Conservation (phyloP, 2,113 vertebrate species). For the Pteropus alecto region DNA sequence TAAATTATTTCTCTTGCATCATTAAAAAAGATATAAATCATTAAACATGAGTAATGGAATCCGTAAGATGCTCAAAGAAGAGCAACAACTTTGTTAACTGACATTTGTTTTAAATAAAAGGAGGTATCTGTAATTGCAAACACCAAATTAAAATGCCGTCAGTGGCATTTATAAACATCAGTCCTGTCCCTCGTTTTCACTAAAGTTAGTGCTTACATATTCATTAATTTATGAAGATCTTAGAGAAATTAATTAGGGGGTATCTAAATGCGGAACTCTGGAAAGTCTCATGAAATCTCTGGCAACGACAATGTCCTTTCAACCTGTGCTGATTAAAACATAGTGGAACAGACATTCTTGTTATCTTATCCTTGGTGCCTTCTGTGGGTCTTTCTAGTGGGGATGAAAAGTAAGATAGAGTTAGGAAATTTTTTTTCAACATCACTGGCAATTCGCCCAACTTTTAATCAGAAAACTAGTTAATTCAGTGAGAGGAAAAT, state of each 20-base stretch:
- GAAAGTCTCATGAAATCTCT: not conserved
- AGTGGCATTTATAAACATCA: slow-evolving; percentile 46
- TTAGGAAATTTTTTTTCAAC: not conserved
- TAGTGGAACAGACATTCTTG: not conserved
- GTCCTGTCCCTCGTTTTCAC: not conserved
- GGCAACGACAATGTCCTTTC: not conserved
- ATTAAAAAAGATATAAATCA: slow-evolving; percentile 66
- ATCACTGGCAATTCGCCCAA: not conserved
- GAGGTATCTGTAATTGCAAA: slow-evolving; percentile 58
- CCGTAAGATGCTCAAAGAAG: slow-evolving; percentile 25
- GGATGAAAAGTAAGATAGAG: not conserved
- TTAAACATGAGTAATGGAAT: slow-evolving; percentile 61
- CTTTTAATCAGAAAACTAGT: slow-evolving; percentile 35
- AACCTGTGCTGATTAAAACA: not conserved
- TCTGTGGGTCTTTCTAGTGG: not conserved
- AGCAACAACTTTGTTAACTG: slow-evolving; percentile 17
- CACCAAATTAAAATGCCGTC: slow-evolving; percentile 61
- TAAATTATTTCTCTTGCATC: slow-evolving; percentile 61
- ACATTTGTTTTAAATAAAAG: slow-evolving; percentile 69
- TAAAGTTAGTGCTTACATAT: slow-evolving; percentile 47
- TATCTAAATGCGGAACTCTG: slow-evolving; percentile 19
- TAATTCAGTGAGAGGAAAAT: not conserved
- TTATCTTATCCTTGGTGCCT: not conserved
- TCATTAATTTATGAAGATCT: slow-evolving; percentile 57
- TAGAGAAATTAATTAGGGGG: slow-evolving; percentile 36